Conservation (phyloP, 2,797 vertebrate species). For the Parotocinclus haroldoi region DNA sequence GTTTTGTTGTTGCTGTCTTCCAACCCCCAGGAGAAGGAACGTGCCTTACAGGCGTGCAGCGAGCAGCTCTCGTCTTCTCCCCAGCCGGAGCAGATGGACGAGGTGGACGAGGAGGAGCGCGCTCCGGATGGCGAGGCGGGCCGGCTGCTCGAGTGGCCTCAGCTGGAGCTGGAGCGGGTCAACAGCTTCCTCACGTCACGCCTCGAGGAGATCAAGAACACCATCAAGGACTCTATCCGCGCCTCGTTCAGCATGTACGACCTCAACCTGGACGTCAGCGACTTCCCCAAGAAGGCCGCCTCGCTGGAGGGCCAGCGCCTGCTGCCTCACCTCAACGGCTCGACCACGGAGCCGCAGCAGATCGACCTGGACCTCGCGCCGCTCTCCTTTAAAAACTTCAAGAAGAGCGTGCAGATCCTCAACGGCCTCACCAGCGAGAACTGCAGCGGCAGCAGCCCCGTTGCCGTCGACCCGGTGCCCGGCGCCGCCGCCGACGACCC, state of each 20-base stretch:
- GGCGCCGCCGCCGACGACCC: constrained; percentile 69
- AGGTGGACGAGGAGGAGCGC: constrained; percentile 52
- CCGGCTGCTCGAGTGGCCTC: constrained; percentile 88
- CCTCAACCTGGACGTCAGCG: constrained; percentile 91
- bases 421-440: constrained; percentile 54
- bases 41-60: constrained; percentile 76
- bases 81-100: constrained; percentile 58
- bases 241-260: constrained; percentile 95
- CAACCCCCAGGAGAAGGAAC: constrained; percentile 81
- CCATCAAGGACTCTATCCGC: constrained; percentile 95
- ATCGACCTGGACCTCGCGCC: constrained; percentile 94
- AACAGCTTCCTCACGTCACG: constrained; percentile 97
- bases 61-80: constrained; percentile 57
- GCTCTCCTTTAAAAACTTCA: constrained; percentile 84
- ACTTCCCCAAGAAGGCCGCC: constrained; percentile 92
- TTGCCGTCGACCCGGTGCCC: constrained; percentile 8
- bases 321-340: constrained; percentile 88
- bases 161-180: constrained; percentile 90
- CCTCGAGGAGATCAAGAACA: constrained; percentile 96
- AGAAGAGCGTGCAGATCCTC: constrained; percentile 74
- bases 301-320: constrained; percentile 87
- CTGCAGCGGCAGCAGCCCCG: constrained; percentile 39
- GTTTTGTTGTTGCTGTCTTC: too few species aligned
- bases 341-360: constrained; percentile 83
- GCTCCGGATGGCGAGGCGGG: constrained; percentile 66